Base-by-base conservation (phyloP, 2,888 invertebrate species). In the Philopedon plagiatum region DNA sequence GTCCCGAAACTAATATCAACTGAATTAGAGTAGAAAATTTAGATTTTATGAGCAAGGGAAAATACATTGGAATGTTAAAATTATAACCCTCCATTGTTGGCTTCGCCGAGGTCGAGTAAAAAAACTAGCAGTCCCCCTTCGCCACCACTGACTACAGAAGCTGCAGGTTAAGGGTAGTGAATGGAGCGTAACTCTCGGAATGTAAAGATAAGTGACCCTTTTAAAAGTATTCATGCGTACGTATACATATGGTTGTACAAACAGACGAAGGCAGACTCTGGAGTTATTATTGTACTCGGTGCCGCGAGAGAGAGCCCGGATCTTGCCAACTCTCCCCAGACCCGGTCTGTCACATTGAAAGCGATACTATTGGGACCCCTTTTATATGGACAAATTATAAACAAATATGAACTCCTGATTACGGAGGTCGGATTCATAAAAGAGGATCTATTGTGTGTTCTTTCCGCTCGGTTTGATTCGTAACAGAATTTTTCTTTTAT, bases 341-440 rank as follows among this genome's bases (percentile, higher is more conserved):
- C 56, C 70, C 81, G 80, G 80, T 78, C 83, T 83, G 83, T 83
- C 83, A 81, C 83, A 83, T 83, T 84, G 85, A 81, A 82, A 83
- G 83, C 83, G 83, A 84, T 84, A 83, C 83, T 39, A 15, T 39
- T 5, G 84, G 83, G 83, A 81, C 79, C 81, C 80, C 85, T 83
- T 85, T 85, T 85, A 84, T 85, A 84, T 82, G 82, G 79, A 85
- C 86, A 86, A 86, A 86, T 86, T 86, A 86, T 86, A 85, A 85
- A 85, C 86, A 86, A 86, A 86, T 86, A 86, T 85, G 84, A 83
- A 85, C 85, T 84, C 81, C 82, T 84, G 85, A 84, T 85, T 85
- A 84, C 80, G 81, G 80, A 80, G 78, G 75, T 78, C 78, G 77
- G 5, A 29, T 34, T 5, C 49, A 21, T 41, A 32, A 54, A 44